Conservation (phyloP, 2,113 vertebrate species). For the Amblyopsis rosae region DNA sequence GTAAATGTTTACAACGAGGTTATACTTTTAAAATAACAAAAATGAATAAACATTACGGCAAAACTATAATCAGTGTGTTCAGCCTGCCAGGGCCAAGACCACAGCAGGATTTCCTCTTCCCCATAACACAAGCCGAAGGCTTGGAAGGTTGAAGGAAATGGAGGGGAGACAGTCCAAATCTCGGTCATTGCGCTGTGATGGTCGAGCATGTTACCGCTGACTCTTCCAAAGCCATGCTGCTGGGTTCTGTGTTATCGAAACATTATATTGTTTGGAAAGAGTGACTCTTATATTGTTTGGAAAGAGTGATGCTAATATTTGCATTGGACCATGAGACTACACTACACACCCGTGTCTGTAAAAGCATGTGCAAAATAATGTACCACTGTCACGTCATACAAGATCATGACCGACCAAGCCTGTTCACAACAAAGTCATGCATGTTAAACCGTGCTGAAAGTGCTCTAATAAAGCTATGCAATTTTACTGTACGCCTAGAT, state of each 20-base stretch:
- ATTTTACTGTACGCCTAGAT: no score
- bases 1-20: constrained; percentile 47
- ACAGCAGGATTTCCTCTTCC: constrained; percentile 63
- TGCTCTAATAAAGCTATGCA: constrained; percentile 29
- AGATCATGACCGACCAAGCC: no score
- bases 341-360: no score
- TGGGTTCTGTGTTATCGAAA: constrained; percentile 7
- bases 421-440: background rate
- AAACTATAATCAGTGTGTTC: constrained; percentile 43
- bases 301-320: background rate
- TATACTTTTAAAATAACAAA: no score
- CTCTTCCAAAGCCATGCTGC: constrained; percentile 26
- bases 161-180: constrained; percentile 26
- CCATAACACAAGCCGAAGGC: constrained; percentile 39
- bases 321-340: background rate
- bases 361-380: no score
- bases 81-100: constrained; percentile 43
- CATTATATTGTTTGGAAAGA: constrained; percentile 44
- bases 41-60: constrained; percentile 46
- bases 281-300: constrained; percentile 42
- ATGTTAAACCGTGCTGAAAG: background rate
- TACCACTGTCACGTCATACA: no score
- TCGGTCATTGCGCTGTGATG: constrained; percentile 23
- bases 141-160: constrained; percentile 37
- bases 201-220: constrained; percentile 16